Percentiles rank a stretch among this genome's conserved stretches.
Evolutionary conservation across 2,113 vertebrate genomes (phyloP).

Genomic region (Numida meleagris): DNA sequence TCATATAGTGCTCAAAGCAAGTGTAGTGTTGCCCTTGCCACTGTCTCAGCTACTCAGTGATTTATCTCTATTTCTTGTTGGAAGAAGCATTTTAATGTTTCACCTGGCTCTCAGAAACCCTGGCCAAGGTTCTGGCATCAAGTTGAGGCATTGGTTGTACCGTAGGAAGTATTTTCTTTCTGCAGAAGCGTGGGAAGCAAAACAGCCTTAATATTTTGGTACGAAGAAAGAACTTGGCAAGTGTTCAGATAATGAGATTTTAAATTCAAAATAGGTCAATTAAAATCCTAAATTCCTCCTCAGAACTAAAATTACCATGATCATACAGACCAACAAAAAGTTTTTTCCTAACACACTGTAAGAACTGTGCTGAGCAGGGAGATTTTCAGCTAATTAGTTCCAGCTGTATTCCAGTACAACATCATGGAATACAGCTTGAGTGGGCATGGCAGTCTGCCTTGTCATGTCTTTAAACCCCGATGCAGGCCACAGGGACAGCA

Average conservation of each 20-base stretch:
- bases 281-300: not conserved
- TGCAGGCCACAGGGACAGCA: not conserved
- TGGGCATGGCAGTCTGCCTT: not conserved
- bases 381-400: not conserved
- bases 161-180: not conserved
- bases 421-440: not conserved
- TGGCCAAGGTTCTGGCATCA: not conserved
- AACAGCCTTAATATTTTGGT: not conserved
- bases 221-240: not conserved
- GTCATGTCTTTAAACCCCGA: not conserved
- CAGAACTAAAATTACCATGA: not conserved
- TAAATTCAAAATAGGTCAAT: not conserved
- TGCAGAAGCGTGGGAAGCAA: not conserved
- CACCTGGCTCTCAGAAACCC: not conserved
- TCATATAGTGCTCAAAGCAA: not conserved
- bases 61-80: not conserved
- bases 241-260: not conserved
- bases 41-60: not conserved
- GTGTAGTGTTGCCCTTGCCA: not conserved
- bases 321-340: not conserved
- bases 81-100: not conserved
- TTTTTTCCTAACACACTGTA: not conserved
- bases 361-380: not conserved
- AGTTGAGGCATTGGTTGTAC: not conserved
- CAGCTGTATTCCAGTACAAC: not conserved